These are phyloP conservation scores for Podocnemis expansa DNA, from an alignment of 2,113 vertebrate genomes.

Conservation along the genomic window DNA sequence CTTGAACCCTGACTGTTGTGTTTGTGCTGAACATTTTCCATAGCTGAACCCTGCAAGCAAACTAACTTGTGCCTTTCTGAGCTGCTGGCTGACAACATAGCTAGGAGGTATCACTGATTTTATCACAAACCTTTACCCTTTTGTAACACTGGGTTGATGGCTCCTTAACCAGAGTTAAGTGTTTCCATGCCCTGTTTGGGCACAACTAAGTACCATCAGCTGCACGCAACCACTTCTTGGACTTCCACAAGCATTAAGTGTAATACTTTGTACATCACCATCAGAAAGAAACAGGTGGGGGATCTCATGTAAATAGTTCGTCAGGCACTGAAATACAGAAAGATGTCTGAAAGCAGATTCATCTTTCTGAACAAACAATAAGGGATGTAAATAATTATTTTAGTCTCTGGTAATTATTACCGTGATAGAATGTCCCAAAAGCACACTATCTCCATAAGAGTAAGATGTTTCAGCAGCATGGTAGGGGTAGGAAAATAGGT, in stretches of 20 bases:
- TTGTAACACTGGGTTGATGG: conserved; percentile 16
- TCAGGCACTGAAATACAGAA: neutral
- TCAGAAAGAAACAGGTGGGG: neutral
- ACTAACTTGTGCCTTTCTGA: neutral
- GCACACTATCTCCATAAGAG: conserved; percentile 5
- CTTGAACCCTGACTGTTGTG: neutral
- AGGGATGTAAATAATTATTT: neutral
- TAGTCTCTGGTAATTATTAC: neutral
- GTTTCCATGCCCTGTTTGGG: neutral
- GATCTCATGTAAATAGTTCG: neutral
- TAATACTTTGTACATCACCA: neutral
- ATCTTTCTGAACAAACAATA: neutral
- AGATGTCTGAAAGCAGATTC: neutral
- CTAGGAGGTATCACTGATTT: conserved; percentile 22
- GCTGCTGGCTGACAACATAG: neutral
- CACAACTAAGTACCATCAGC: neutral
- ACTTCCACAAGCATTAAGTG: neutral
- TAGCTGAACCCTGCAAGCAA: neutral
- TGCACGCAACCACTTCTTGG: neutral
- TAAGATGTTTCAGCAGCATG: conserved; percentile 14
- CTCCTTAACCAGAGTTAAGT: neutral
- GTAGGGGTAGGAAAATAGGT: neutral
- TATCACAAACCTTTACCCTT: conserved; percentile 34
- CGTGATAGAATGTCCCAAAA: neutral
- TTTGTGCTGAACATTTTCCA: neutral